Conservation (phyloP, 2,113 vertebrate species). For the Lepus americanus region DNA sequence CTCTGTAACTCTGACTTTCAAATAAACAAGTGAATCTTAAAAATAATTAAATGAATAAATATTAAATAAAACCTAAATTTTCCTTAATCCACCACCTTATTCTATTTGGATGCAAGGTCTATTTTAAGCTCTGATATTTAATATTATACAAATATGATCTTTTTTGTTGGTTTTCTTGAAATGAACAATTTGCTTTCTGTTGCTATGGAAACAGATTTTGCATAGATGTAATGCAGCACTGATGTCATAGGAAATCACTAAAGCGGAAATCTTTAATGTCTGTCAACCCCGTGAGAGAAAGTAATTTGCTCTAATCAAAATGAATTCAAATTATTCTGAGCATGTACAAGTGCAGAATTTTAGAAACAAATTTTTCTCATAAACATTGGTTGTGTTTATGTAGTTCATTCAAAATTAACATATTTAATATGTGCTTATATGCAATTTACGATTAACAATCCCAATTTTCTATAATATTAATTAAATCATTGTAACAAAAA, state of each 20-base stretch:
- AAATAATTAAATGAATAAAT: too few relatives aligned
- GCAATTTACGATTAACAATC: slow-evolving; percentile 39
- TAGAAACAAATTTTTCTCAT: slow-evolving; percentile 74
- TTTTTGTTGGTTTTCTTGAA: slow-evolving; percentile 75
- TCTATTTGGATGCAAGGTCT: slow-evolving; percentile 56
- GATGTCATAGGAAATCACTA: slow-evolving; percentile 85
- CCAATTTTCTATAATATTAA: slow-evolving; percentile 44
- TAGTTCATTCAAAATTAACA: slow-evolving; percentile 60
- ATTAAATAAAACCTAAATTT: not conserved
- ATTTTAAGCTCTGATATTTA: slow-evolving; percentile 77
- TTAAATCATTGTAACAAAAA: not conserved
- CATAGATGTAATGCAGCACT: slow-evolving; percentile 84
- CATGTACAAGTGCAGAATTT: slow-evolving; percentile 86
- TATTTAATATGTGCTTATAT: slow-evolving; percentile 61
- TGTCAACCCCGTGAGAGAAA: slow-evolving; percentile 85
- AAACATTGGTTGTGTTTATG: slow-evolving; percentile 71
- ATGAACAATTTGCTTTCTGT: slow-evolving; percentile 82
- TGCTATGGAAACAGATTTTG: slow-evolving; percentile 88
- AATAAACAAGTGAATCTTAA: too few relatives aligned
- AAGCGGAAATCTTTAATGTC: slow-evolving; percentile 86
- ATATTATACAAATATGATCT: slow-evolving; percentile 74
- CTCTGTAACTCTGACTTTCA: too few relatives aligned
- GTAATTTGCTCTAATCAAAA: slow-evolving; percentile 86
- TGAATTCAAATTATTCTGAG: slow-evolving; percentile 87
- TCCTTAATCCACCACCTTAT: slow-evolving; percentile 52